These are phyloP conservation scores for Vespertilio murinus DNA, from an alignment of 2,797 vertebrate species.

Conservation along the genomic window DNA sequence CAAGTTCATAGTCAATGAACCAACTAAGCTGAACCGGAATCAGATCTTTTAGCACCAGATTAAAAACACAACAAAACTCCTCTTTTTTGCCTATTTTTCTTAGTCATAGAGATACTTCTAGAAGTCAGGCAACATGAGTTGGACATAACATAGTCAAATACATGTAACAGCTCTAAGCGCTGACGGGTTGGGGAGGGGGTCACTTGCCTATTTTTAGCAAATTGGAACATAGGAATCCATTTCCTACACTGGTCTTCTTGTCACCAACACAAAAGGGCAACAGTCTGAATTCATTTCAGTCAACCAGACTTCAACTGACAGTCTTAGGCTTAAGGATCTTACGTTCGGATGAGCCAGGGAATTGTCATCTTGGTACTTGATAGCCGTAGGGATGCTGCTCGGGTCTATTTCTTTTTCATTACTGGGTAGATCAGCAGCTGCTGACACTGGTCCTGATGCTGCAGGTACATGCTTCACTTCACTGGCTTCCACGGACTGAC, in stretches of 20 bases:
- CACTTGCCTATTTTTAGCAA: not conserved
- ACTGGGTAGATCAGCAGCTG: conserved; percentile 67
- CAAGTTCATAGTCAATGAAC: not conserved
- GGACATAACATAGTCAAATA: not conserved
- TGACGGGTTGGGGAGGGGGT: not conserved
- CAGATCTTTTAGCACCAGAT: not conserved
- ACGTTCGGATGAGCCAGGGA: conserved; percentile 94
- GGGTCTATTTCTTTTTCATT: conserved; percentile 83
- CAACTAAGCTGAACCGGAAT: not conserved
- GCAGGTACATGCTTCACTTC: conserved; percentile 82
- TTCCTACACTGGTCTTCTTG: not conserved
- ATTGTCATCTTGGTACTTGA: conserved; percentile 94
- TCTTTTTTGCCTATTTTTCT: not conserved
- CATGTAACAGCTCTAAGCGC: not conserved
- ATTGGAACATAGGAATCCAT: not conserved
- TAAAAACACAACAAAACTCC: not conserved
- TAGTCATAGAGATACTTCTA: not conserved
- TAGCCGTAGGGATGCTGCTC: conserved; percentile 88
- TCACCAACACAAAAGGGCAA: not conserved
- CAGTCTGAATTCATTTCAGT: not conserved
- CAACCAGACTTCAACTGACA: not conserved
- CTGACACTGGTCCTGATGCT: conserved; percentile 65
- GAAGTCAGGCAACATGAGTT: not conserved
- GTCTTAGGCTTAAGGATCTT: conserved; percentile 77
- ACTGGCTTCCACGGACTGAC: conserved; percentile 82